phyloP scores from a whole-genome alignment of 2,113 vertebrate species.

The Silurus glanis region DNA sequence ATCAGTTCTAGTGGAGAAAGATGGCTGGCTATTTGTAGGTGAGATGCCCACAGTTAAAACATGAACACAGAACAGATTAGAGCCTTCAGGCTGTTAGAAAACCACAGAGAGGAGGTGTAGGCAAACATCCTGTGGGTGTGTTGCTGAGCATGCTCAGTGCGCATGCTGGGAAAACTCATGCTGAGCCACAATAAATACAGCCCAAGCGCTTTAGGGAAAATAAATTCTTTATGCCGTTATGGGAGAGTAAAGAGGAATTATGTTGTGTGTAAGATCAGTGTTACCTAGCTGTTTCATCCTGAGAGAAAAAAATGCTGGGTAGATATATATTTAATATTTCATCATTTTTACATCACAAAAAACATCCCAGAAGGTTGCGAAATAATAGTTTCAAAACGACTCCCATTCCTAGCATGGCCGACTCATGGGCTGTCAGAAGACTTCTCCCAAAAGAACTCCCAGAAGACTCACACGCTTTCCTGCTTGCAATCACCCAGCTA shows the following conservation, averaged over 20 bases:
- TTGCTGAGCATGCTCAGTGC: background rate
- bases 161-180: background rate
- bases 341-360: no score
- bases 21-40: background rate
- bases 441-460: no score
- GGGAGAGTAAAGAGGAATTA: background rate
- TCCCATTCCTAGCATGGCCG: no score
- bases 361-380: no score
- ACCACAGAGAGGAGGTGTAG: background rate
- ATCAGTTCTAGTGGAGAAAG: background rate
- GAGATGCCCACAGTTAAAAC: background rate
- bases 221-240: background rate
- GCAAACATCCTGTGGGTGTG: background rate
- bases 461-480: no score
- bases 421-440: no score
- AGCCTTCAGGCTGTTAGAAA: background rate
- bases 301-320: background rate
- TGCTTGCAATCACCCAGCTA: no score
- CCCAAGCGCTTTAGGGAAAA: background rate
- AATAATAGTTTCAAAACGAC: no score
- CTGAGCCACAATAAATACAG: background rate
- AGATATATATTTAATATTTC: background rate
- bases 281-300: background rate
- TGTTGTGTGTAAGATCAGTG: background rate
- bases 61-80: background rate